Evolutionary conservation across 2,113 vertebrate genomes (phyloP).

Genomic region (Solea solea): DNA sequence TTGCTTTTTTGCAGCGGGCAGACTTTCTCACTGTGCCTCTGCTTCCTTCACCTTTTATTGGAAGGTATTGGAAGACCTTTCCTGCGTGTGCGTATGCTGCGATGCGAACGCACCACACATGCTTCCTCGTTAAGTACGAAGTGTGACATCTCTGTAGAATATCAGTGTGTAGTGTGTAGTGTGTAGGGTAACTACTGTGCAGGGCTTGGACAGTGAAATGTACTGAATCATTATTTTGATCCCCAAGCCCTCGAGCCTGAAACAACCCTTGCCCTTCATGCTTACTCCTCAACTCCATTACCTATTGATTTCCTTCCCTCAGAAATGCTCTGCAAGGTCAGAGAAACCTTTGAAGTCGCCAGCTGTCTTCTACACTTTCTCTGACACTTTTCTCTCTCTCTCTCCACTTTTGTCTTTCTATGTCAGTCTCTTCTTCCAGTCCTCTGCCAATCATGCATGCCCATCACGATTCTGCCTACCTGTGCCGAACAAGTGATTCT

Average conservation of each 20-base stretch:
- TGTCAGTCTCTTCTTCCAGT: slow-evolving; percentile 34
- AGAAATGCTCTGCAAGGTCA: slow-evolving; percentile 71
- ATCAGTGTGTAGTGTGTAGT: slow-evolving; percentile 17
- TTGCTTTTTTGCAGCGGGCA: slow-evolving; percentile 31
- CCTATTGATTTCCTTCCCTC: slow-evolving; percentile 76
- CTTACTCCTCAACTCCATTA: slow-evolving; percentile 72
- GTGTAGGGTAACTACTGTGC: slow-evolving; percentile 19
- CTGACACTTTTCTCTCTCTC: slow-evolving; percentile 11
- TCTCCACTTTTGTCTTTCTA: slow-evolving; percentile 34
- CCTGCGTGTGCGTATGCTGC: background rate
- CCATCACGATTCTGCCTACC: slow-evolving; percentile 48
- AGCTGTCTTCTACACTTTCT: slow-evolving; percentile 37
- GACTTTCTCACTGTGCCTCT: slow-evolving; percentile 17
- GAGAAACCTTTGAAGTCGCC: slow-evolving; percentile 67
- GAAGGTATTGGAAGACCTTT: slow-evolving; percentile 29
- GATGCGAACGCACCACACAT: background rate
- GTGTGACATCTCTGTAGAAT: slow-evolving; percentile 20
- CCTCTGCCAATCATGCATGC: slow-evolving; percentile 58
- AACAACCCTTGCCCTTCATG: slow-evolving; percentile 58
- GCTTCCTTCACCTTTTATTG: slow-evolving; percentile 3
- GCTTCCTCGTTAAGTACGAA: slow-evolving; percentile 9
- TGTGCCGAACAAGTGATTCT: slow-evolving; percentile 51
- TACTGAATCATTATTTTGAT: slow-evolving; percentile 60
- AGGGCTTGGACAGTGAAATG: slow-evolving; percentile 43
- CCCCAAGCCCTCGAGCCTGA: slow-evolving; percentile 30